Conservation (phyloP, 2,888 invertebrate genomes). For the Zygogramma bicolorata region DNA sequence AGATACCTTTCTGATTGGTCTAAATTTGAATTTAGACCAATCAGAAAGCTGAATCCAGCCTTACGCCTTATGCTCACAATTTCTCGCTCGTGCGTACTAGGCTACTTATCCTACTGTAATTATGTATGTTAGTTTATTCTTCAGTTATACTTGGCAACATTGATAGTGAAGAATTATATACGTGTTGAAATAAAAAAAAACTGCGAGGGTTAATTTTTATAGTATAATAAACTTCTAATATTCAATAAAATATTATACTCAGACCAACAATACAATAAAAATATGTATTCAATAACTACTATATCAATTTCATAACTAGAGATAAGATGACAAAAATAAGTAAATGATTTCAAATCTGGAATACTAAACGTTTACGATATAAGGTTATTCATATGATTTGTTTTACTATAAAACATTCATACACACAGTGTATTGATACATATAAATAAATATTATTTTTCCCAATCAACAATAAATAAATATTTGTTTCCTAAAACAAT, state of each 20-base stretch:
- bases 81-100: no score
- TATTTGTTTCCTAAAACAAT: not conserved
- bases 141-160: not conserved
- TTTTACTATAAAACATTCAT: slow-evolving; percentile 10
- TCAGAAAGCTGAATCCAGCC: no score
- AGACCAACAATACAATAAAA: slow-evolving; percentile 3
- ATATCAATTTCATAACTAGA: not conserved
- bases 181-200: not conserved
- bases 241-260: slow-evolving; percentile 19
- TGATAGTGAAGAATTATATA: not conserved
- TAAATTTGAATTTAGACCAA: no score
- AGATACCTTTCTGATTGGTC: no score
- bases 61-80: no score
- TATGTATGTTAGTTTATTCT: no score
- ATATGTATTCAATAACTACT: not conserved
- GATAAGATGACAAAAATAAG: not conserved
- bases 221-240: slow-evolving; percentile 8
- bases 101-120: no score
- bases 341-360: not conserved
- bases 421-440: slow-evolving; percentile 21
- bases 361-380: not conserved
- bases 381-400: slow-evolving; percentile 3
- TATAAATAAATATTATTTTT: slow-evolving; percentile 20
- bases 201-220: not conserved
- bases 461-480: slow-evolving; percentile 9